A percentile compares a stretch with the other conserved stretches of the same genome.
Conservation (phyloP, 2,113 vertebrate genomes). For the Corynorhinus townsendii region DNA sequence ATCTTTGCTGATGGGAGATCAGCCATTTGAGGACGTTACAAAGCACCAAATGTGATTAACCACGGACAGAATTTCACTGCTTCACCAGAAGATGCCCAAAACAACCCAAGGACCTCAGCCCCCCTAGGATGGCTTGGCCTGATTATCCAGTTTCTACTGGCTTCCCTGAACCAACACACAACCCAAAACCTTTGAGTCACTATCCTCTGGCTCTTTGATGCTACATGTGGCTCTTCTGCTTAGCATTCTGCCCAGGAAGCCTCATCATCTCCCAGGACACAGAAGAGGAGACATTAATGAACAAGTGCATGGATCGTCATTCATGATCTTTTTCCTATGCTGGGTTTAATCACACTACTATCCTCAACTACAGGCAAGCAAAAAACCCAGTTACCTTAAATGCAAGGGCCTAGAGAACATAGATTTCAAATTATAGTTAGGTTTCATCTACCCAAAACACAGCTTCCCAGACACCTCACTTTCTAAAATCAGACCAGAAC, state of each 20-base stretch:
- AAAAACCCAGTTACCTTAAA: background rate
- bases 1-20: background rate
- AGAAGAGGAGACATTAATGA: background rate
- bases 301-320: background rate
- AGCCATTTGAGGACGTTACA: background rate
- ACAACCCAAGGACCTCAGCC: background rate
- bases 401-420: background rate
- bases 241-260: background rate
- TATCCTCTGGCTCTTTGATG: background rate
- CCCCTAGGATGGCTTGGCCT: background rate
- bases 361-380: background rate
- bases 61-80: background rate
- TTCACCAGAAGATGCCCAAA: background rate
- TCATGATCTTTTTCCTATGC: background rate
- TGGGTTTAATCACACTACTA: constrained; percentile 4
- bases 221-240: background rate
- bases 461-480: constrained; percentile 23
- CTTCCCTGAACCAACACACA: background rate
- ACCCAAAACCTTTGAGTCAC: background rate
- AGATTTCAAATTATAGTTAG: constrained; percentile 9
- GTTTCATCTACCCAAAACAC: constrained; percentile 8
- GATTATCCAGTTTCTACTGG: background rate
- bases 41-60: background rate
- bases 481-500: constrained; percentile 43
- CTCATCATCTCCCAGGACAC: background rate